Evolutionary conservation across 2,113 vertebrate genomes (phyloP).

Genomic region (Egretta garzetta): DNA sequence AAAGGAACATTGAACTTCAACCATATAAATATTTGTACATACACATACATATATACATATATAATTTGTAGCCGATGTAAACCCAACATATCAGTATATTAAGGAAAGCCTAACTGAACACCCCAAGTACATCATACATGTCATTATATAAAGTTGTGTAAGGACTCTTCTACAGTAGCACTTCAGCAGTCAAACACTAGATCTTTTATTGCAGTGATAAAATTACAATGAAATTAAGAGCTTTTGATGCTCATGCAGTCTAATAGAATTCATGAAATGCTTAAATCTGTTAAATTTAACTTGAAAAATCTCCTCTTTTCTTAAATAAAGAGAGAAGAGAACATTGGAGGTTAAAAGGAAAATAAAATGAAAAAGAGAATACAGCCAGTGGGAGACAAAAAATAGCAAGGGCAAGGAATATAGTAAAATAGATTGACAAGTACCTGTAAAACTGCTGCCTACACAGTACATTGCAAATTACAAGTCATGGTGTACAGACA

Average conservation of each 20-base stretch:
- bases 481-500: conserved; percentile 6
- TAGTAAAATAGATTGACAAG: conserved; percentile 24
- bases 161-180: neutral
- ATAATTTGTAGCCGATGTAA: neutral
- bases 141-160: neutral
- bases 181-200: neutral
- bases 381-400: neutral
- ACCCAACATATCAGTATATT: accelerated
- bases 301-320: neutral
- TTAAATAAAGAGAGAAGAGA: neutral
- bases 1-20: neutral
- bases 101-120: neutral
- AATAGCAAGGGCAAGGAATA: neutral
- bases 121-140: neutral
- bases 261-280: neutral
- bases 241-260: neutral
- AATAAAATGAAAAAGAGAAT: neutral
- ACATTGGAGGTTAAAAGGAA: neutral
- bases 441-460: conserved; percentile 30
- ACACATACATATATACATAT: neutral
- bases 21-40: neutral
- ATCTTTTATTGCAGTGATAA: neutral
- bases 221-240: neutral
- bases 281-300: neutral
- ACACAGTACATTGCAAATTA: conserved; percentile 20